Conservation (phyloP, 2,113 vertebrate species). For the Spea multiplicata region DNA sequence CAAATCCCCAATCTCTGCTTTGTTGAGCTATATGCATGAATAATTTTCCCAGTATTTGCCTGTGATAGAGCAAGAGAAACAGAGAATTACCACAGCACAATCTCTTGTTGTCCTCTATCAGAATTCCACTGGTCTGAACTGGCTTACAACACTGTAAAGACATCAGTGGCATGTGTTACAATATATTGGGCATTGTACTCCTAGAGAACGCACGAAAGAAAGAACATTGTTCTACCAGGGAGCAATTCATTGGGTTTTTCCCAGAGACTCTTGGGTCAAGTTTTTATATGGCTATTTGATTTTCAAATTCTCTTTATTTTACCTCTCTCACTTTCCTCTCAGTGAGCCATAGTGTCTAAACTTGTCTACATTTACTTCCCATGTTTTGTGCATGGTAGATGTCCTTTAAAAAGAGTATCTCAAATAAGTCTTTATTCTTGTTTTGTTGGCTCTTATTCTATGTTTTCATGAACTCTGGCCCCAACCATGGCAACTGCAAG, state of each 20-base stretch:
- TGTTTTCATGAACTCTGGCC: constrained; percentile 99
- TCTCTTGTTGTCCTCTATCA: constrained; percentile 66
- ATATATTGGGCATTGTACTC: constrained; percentile 86
- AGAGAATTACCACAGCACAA: constrained; percentile 58
- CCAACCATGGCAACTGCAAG: constrained; percentile 95
- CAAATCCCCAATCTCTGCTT: constrained; percentile 63
- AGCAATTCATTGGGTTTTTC: constrained; percentile 95
- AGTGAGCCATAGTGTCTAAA: constrained; percentile 84
- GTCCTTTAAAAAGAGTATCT: constrained; percentile 95
- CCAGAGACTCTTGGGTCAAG: constrained; percentile 98
- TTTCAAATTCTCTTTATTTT: constrained; percentile 86
- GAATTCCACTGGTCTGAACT: constrained; percentile 77
- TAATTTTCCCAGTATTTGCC: constrained; percentile 75
- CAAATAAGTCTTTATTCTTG: constrained; percentile 98
- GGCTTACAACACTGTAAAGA: constrained; percentile 77
- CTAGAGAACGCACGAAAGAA: constrained; percentile 79
- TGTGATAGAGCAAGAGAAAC: constrained; percentile 58
- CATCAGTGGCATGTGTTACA: constrained; percentile 87
- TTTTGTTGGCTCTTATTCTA: constrained; percentile 97
- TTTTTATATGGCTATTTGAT: constrained; percentile 96
- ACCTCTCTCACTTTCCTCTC: constrained; percentile 77
- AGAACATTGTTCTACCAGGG: constrained; percentile 85
- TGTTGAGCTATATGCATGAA: constrained; percentile 68
- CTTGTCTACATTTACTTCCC: constrained; percentile 97
- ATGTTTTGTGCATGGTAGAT: constrained; percentile 95